These are phyloP conservation scores for Drosophila pandora DNA, from an alignment of 1,140 invertebrate species.

Conservation along the genomic window DNA sequence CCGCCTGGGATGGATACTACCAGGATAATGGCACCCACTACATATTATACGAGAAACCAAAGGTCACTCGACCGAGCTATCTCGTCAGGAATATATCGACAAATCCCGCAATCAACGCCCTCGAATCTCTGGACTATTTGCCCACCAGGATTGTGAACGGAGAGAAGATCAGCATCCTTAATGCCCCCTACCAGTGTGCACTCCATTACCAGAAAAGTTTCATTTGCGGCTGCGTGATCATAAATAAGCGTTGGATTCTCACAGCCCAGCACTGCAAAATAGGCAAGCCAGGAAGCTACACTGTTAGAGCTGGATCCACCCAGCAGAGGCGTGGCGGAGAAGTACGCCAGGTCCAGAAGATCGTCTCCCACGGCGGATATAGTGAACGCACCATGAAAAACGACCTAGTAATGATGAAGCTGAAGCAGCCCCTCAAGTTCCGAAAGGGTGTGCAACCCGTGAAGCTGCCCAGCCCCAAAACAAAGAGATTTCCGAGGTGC, in stretches of 20 bases:
- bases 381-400: constrained; percentile 47
- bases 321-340: constrained; percentile 52
- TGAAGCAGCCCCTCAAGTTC: constrained; percentile 34
- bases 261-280: constrained; percentile 86
- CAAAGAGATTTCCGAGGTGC: constrained; percentile 16
- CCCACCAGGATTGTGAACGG: constrained; percentile 63
- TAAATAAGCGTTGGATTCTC: constrained; percentile 74
- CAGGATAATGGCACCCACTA: constrained; percentile 45
- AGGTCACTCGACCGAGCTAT: neutral
- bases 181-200: constrained; percentile 57
- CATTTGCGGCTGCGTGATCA: constrained; percentile 58
- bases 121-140: constrained; percentile 26
- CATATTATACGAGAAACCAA: constrained; percentile 8
- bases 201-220: constrained; percentile 18
- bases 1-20: constrained; percentile 18
- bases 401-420: constrained; percentile 60
- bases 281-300: neutral
- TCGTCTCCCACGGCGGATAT: constrained; percentile 38
- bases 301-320: constrained; percentile 50
- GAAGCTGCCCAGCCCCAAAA: constrained; percentile 15
- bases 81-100: constrained; percentile 25
- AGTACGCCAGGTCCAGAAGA: constrained; percentile 21
- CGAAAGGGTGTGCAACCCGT: constrained; percentile 19
- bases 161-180: constrained; percentile 26
- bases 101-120: constrained; percentile 49